Evolutionary conservation across 92 coral and sea anemone genomes (phyloP), one percentile per base, ranked within the genome.

Genomic region (Isaurus tuberculatus): DNA sequence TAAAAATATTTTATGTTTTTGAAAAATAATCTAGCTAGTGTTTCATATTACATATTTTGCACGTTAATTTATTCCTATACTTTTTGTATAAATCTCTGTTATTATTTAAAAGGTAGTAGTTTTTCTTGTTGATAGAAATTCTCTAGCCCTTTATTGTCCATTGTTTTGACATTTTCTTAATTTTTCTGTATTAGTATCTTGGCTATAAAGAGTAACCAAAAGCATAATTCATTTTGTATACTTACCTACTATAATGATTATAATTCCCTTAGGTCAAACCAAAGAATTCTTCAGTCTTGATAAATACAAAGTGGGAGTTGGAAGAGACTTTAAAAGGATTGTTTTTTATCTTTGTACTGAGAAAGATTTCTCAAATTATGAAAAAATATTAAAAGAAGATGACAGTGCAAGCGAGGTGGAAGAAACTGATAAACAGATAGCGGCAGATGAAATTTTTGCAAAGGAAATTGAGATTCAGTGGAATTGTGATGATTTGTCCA

Each of bases 371-470:
- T 29, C 83, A 73, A 30, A 68, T 51, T 51, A 51, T 51, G 60
- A 51, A 51, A 51, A 51, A 16, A 51, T 51, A 51, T 17, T 51
- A 51, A 51, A 51, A 19, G 60, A 51, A 51, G 26, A 16, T 51
- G 60, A 51, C 22, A 17, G 36, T 30, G 72, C 20, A 30, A 66
- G 36, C 36, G 43, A 36, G 43, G 43, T 36, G 20, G 20, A 30
- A 66, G 22, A 20, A 30, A 14, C 37, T 30, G 72, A 66, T 30
- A 4, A 25, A 66, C 72, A 66, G 16, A 66, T 66, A 36, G 43
- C 72, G 16, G 72, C 72, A 66, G 72, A 30, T 66, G 72, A 66
- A 66, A 51, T 51, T 19, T 51, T 51, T n/a, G 60, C 60, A 51
- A 51, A 51, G 26, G 23, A 51, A 51, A 19, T 16, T 51, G 60